Percentiles rank a stretch among this genome's conserved stretches.
Evolutionary conservation across 2,113 vertebrate genomes (phyloP).

Genomic region (Nymphicus hollandicus): DNA sequence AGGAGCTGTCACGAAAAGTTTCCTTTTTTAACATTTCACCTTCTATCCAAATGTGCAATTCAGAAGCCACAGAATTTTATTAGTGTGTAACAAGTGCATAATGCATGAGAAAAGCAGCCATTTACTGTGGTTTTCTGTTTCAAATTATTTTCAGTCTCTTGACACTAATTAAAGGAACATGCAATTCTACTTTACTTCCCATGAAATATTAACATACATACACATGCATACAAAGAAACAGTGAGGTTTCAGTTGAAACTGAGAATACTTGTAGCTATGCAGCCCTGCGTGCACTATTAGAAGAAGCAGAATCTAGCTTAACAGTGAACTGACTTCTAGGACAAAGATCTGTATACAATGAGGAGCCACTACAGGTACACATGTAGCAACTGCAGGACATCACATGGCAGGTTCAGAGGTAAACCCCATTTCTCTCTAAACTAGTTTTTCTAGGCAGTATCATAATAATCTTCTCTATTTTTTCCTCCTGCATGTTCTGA

Average conservation of each 20-base stretch:
- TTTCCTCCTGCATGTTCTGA: background rate
- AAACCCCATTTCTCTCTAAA: background rate
- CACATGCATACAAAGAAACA: background rate
- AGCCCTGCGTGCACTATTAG: background rate
- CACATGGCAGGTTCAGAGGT: background rate
- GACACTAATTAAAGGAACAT: slow-evolving; percentile 18
- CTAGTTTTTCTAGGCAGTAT: background rate
- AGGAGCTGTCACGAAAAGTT: slow-evolving; percentile 44
- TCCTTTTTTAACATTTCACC: slow-evolving; percentile 50
- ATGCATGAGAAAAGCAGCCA: slow-evolving; percentile 25
- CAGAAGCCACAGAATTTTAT: slow-evolving; percentile 45
- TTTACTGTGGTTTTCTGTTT: slow-evolving; percentile 1
- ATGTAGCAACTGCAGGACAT: background rate
- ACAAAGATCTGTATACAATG: background rate
- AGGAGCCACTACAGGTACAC: background rate
- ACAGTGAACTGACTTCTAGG: background rate
- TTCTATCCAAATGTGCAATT: slow-evolving; percentile 47
- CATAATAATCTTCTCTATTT: background rate
- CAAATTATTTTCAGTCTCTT: slow-evolving; percentile 16
- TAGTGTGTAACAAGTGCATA: slow-evolving; percentile 20
- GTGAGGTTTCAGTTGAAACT: background rate
- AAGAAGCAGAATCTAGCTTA: background rate
- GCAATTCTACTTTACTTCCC: background rate
- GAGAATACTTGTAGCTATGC: background rate
- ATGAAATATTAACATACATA: background rate